A percentile compares a stretch with the other conserved stretches of the same genome.
phyloP scores from a whole-genome alignment of 1,140 invertebrate genomes.

The Pseudachorutes palmiensis region DNA sequence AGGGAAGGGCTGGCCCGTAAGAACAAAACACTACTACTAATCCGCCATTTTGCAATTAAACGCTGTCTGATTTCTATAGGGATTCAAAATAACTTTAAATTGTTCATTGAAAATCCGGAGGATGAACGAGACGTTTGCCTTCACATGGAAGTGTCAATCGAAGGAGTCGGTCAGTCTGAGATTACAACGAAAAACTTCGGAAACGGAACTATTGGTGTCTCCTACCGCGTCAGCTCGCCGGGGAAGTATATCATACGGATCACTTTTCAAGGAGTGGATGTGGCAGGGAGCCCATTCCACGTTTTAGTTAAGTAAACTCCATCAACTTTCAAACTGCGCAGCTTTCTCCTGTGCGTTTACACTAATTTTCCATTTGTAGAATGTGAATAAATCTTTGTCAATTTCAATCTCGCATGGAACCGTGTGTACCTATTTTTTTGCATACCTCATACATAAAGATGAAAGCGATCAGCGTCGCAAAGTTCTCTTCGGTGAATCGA shows the following conservation, averaged over 20 bases:
- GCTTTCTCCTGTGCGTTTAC: too few species aligned
- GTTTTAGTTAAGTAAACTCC: conserved; percentile 15
- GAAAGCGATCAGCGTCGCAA: conserved; percentile 94
- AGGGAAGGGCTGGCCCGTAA: conserved; percentile 21
- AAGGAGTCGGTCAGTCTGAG: conserved; percentile 25
- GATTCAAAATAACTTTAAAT: conserved; percentile 23
- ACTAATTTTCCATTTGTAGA: conserved; percentile 7
- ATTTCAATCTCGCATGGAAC: too few species aligned
- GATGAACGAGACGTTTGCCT: conserved; percentile 25
- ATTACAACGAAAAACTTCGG: conserved; percentile 26
- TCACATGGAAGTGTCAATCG: conserved; percentile 28
- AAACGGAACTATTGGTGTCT: conserved; percentile 27
- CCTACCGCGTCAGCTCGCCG: conserved; percentile 16
- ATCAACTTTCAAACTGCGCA: not conserved
- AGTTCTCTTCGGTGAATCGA: conserved; percentile 98
- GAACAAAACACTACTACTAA: not conserved
- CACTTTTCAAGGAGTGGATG: conserved; percentile 22
- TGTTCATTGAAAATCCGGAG: conserved; percentile 27
- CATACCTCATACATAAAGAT: conserved; percentile 97
- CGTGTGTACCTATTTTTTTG: conserved; percentile 22
- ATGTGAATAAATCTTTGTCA: too few species aligned
- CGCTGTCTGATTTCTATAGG: conserved; percentile 11
- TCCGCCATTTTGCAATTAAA: not conserved
- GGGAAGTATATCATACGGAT: conserved; percentile 24
- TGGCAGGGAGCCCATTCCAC: conserved; percentile 25